phyloP scores from a whole-genome alignment of 2,113 vertebrate genomes.

The Pampusana beccarii region DNA sequence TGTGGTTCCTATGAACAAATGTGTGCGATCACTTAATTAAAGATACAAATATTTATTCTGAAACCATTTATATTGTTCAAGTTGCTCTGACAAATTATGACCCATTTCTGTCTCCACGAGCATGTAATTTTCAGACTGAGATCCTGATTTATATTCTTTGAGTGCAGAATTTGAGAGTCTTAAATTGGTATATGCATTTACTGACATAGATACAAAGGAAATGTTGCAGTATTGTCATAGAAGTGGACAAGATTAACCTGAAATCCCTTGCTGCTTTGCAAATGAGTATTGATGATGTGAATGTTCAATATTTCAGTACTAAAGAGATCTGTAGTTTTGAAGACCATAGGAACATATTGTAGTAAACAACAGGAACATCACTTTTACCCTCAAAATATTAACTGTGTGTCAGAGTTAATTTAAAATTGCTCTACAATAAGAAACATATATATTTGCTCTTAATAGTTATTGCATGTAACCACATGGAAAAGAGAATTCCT shows the following conservation, averaged over 20 bases:
- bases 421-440: background rate
- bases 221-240: background rate
- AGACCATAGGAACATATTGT: rapidly evolving
- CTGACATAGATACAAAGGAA: background rate
- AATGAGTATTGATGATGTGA: background rate
- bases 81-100: background rate
- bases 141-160: background rate
- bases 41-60: background rate
- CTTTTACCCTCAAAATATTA: background rate
- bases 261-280: background rate
- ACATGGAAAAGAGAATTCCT: background rate
- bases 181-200: background rate
- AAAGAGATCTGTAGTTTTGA: background rate
- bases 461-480: background rate
- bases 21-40: background rate
- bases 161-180: background rate
- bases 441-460: background rate
- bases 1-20: background rate
- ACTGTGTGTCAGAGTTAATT: background rate
- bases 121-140: background rate
- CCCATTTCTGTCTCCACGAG: background rate
- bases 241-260: background rate
- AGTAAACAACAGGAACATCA: background rate
- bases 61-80: background rate
- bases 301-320: background rate